These are phyloP conservation scores for Tinea semifulvella DNA, from an alignment of 2,888 invertebrate genomes.

Conservation along the genomic window DNA sequence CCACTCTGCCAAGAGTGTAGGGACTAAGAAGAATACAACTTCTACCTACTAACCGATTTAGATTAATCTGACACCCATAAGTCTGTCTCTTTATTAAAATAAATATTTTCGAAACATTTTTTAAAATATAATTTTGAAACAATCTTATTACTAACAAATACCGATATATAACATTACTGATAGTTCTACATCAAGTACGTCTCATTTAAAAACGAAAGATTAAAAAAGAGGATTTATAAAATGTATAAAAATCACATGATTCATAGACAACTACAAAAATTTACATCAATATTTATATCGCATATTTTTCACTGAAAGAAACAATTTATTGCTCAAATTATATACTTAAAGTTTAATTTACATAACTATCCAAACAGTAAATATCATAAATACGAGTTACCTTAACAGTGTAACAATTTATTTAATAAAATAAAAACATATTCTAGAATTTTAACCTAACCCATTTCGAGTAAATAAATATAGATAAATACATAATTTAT, in stretches of 20 bases:
- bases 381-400: not conserved
- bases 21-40: too few relatives aligned
- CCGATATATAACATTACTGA: too few relatives aligned
- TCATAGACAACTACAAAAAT: not conserved
- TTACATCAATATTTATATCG: not conserved
- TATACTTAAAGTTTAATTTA: not conserved
- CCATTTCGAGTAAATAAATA: not conserved
- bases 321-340: not conserved
- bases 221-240: too few relatives aligned
- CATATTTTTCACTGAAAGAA: not conserved
- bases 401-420: not conserved
- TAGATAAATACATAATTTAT: not conserved
- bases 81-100: too few relatives aligned
- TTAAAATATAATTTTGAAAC: too few relatives aligned
- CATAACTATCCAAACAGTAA: not conserved
- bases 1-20: too few relatives aligned
- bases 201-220: too few relatives aligned
- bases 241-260: conserved; percentile 15
- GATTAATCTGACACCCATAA: too few relatives aligned
- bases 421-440: conserved; percentile 17
- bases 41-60: too few relatives aligned
- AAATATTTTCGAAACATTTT: too few relatives aligned
- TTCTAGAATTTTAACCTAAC: conserved; percentile 21
- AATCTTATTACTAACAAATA: too few relatives aligned
- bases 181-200: too few relatives aligned